Evolutionary conservation across 2,113 vertebrate genomes (phyloP).

Genomic region (Elephantulus edwardii): DNA sequence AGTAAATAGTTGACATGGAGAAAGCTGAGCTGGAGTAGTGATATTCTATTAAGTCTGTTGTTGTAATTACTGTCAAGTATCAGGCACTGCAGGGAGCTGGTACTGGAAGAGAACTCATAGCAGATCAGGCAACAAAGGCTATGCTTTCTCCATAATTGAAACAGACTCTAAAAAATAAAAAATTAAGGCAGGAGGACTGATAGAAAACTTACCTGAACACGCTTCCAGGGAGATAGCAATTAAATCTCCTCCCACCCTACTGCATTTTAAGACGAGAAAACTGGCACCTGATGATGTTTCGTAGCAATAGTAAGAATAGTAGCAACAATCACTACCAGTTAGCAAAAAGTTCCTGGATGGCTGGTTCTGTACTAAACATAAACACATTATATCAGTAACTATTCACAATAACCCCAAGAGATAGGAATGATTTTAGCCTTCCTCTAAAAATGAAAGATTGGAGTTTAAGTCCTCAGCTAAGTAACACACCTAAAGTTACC

Average conservation of each 20-base stretch:
- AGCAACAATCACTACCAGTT: not conserved
- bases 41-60: not conserved
- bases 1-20: not conserved
- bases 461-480: conserved; percentile 19
- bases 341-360: not conserved
- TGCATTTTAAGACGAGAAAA: conserved; percentile 34
- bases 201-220: not conserved
- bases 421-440: not conserved
- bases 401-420: not conserved
- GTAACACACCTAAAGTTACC: not conserved
- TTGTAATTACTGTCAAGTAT: not conserved
- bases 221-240: conserved; percentile 59
- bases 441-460: not conserved
- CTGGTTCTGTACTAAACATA: not conserved
- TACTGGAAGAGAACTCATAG: not conserved
- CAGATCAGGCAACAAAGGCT: conserved; percentile 15
- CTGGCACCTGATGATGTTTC: not conserved
- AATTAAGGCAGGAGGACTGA: not conserved
- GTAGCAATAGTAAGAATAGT: conserved; percentile 12
- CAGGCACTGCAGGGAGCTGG: not conserved
- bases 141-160: not conserved
- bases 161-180: conserved; percentile 56
- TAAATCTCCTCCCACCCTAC: conserved; percentile 35
- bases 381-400: not conserved
- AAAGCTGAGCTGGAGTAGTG: not conserved